Percentiles rank a stretch among this genome's conserved stretches.
Evolutionary conservation across 2,888 invertebrate genomes (phyloP).

Genomic region (Cheilosia soror): DNA sequence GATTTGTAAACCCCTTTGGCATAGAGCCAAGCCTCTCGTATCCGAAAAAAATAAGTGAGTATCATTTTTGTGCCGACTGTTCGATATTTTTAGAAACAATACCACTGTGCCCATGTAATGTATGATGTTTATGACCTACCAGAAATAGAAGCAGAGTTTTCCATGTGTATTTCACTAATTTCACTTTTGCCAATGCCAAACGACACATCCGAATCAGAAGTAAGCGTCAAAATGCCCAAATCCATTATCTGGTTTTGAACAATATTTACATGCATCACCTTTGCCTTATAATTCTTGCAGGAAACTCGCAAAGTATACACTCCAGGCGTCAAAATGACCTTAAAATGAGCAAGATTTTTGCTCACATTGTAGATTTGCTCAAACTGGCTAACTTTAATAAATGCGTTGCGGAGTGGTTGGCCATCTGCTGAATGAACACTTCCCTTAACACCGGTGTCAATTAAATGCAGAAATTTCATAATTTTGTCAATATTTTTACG

Average conservation of each 20-base stretch:
- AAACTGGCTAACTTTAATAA: constrained; percentile 86
- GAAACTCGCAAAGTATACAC: constrained; percentile 87
- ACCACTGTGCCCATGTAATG: too few relatives aligned
- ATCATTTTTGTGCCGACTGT: too few relatives aligned
- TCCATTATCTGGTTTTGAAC: constrained; percentile 77
- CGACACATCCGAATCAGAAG: constrained; percentile 74
- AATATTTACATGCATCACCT: constrained; percentile 82
- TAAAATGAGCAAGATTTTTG: constrained; percentile 89
- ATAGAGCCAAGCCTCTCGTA: too few relatives aligned
- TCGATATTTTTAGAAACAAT: too few relatives aligned
- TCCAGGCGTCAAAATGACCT: constrained; percentile 89
- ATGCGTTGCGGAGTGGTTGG: constrained; percentile 89
- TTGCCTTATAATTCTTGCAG: constrained; percentile 86
- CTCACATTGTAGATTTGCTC: constrained; percentile 86
- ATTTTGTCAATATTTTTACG: constrained; percentile 87
- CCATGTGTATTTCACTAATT: constrained; percentile 71
- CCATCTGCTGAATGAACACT: constrained; percentile 88
- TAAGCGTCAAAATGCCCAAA: constrained; percentile 78
- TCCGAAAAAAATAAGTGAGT: too few relatives aligned
- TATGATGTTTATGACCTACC: constrained; percentile 47
- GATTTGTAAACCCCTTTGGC: too few relatives aligned
- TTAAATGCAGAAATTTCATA: constrained; percentile 86
- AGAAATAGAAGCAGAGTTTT: constrained; percentile 46
- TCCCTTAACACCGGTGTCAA: constrained; percentile 89
- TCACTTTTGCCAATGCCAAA: constrained; percentile 77